Percentiles rank a stretch among this genome's conserved stretches.
phyloP scores from a whole-genome alignment of 1,140 invertebrate genomes.

The Acyrthosiphon pisum region DNA sequence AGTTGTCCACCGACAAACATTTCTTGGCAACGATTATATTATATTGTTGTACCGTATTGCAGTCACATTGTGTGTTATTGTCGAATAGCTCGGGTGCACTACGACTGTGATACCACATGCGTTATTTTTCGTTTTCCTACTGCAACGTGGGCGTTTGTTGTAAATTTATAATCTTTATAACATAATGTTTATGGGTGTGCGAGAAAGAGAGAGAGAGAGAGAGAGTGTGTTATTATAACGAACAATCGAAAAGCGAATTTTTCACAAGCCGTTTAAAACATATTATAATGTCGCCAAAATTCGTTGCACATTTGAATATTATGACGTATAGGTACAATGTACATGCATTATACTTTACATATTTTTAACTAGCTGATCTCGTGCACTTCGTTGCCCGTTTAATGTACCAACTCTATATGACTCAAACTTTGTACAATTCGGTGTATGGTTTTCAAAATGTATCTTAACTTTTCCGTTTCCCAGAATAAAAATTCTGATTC shows the following conservation, averaged over 20 bases:
- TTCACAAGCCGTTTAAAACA: neutral
- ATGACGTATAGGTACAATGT: neutral
- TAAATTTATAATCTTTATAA: neutral
- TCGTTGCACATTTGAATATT: neutral
- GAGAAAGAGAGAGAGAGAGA: neutral
- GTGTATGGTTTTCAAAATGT: too few relatives aligned
- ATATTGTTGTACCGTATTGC: neutral
- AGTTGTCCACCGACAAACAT: neutral
- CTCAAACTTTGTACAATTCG: too few relatives aligned
- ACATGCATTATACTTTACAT: too few relatives aligned
- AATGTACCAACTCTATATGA: too few relatives aligned
- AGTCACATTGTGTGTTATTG: neutral
- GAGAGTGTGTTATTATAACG: too few relatives aligned
- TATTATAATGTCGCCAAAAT: neutral
- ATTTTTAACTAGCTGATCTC: too few relatives aligned
- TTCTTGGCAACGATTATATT: constrained; percentile 9
- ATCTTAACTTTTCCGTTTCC: too few relatives aligned
- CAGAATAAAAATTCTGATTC: too few relatives aligned
- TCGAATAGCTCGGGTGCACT: neutral
- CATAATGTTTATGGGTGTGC: neutral
- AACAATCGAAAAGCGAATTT: neutral
- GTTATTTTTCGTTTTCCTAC: neutral
- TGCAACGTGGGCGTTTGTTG: constrained; percentile 16
- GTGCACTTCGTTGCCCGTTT: too few relatives aligned
- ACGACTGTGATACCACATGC: neutral